Conservation (phyloP, 2,888 invertebrate genomes). For the Ormyrus pomaceus region DNA sequence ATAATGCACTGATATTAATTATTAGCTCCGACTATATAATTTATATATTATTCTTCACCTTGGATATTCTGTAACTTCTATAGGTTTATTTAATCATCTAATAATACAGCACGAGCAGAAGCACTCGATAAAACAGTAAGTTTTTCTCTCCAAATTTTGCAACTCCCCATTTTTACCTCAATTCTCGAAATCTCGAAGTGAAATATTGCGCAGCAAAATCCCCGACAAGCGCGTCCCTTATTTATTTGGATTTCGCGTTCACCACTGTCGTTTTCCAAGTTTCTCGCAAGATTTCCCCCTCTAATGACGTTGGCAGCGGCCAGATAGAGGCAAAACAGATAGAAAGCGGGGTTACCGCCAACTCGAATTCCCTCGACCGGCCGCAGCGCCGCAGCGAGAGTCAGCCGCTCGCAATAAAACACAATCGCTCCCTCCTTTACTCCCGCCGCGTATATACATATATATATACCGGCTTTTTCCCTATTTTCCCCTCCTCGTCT, state of each 20-base stretch:
- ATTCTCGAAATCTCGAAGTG: too few relatives aligned
- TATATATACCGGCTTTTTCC: background rate
- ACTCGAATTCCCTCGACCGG: conserved; percentile 37
- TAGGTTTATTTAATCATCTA: too few relatives aligned
- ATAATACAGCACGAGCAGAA: too few relatives aligned
- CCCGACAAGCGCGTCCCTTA: background rate
- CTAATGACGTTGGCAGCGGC: conserved; percentile 6
- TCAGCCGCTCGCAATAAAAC: conserved; percentile 45
- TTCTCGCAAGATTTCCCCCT: conserved; percentile 2
- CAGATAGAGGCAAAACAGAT: background rate
- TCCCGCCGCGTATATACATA: background rate
- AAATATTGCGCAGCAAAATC: too few relatives aligned
- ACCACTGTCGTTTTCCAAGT: conserved; percentile 36
- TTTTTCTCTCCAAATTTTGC: too few relatives aligned
- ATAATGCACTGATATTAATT: too few relatives aligned
- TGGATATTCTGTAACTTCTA: too few relatives aligned
- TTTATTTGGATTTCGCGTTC: conserved; percentile 31
- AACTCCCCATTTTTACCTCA: too few relatives aligned
- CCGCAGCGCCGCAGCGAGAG: background rate
- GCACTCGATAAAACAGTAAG: too few relatives aligned
- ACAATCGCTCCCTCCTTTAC: conserved; percentile 27
- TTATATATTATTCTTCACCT: too few relatives aligned
- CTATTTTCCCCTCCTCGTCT: conserved; percentile 4
- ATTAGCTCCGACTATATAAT: too few relatives aligned
- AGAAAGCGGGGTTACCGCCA: background rate